phyloP scores from a whole-genome alignment of 1,140 invertebrate species.

The Drosophila kepulauana region DNA sequence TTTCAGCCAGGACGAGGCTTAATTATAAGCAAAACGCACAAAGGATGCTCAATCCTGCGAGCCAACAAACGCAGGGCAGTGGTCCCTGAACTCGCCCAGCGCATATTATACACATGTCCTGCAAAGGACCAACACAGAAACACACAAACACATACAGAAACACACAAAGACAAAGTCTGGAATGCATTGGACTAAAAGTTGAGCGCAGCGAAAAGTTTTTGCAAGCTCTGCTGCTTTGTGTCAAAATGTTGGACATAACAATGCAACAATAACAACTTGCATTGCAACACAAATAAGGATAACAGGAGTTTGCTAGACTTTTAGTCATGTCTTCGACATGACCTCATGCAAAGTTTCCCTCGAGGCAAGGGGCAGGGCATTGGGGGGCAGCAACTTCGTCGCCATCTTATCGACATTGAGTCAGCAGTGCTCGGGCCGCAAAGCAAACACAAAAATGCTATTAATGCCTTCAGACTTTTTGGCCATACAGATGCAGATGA shows the following conservation, averaged over 20 bases:
- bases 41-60: constrained; percentile 27
- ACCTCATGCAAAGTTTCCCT: constrained; percentile 49
- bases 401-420: constrained; percentile 44
- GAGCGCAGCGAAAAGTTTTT: constrained; percentile 62
- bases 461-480: constrained; percentile 48
- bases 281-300: constrained; percentile 29
- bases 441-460: constrained; percentile 65
- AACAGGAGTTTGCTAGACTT: constrained; percentile 29
- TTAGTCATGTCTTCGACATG: constrained; percentile 59
- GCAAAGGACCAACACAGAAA: constrained; percentile 12
- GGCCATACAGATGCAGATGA: constrained; percentile 1
- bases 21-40: constrained; percentile 76
- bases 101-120: constrained; percentile 50
- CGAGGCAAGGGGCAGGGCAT: too few relatives aligned
- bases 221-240: constrained; percentile 61
- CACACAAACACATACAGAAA: constrained; percentile 1
- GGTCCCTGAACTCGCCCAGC: constrained; percentile 36
- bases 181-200: constrained; percentile 64
- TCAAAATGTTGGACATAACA: constrained; percentile 43
- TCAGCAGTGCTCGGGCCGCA: constrained; percentile 20
- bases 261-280: constrained; percentile 42
- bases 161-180: constrained; percentile 26
- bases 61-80: constrained; percentile 11
- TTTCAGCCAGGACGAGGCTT: constrained; percentile 63
- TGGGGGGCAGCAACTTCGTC: constrained; percentile 4